Conservation (phyloP, 2,797 vertebrate genomes). For the Neosilurus hyrtlii region DNA sequence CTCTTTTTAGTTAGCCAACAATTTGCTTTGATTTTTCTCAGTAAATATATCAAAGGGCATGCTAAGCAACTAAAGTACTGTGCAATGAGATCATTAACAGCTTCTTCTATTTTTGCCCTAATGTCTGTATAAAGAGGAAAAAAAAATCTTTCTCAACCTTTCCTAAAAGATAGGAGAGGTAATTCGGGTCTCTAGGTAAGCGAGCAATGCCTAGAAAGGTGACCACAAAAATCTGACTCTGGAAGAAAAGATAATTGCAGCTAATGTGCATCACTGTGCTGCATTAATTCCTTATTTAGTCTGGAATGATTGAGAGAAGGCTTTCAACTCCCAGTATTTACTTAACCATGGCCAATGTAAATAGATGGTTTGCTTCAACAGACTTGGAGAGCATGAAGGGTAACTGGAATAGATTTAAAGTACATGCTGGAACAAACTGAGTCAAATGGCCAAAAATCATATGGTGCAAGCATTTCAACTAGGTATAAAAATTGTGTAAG, state of each 20-base stretch:
- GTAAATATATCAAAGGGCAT: background rate
- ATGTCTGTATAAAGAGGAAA: slow-evolving; percentile 68
- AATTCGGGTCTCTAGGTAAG: slow-evolving; percentile 37
- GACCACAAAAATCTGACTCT: slow-evolving; percentile 27
- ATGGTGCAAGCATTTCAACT: background rate
- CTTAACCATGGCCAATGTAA: slow-evolving; percentile 34
- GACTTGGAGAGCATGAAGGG: slow-evolving; percentile 8
- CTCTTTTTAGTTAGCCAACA: background rate
- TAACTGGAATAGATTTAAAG: slow-evolving; percentile 28
- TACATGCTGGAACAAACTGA: slow-evolving; percentile 28
- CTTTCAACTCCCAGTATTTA: slow-evolving; percentile 31
- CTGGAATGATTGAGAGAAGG: slow-evolving; percentile 29
- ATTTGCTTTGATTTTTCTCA: background rate
- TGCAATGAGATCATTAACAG: background rate
- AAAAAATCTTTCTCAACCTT: slow-evolving; percentile 64
- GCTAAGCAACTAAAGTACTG: background rate
- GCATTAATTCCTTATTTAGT: slow-evolving; percentile 42
- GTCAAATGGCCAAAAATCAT: slow-evolving; percentile 7
- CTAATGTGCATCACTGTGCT: slow-evolving; percentile 21
- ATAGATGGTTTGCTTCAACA: slow-evolving; percentile 37
- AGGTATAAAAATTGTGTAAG: background rate
- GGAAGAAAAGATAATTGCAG: background rate
- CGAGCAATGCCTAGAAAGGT: slow-evolving; percentile 4
- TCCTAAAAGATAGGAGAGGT: slow-evolving; percentile 70
- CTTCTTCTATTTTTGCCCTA: slow-evolving; percentile 31